These are phyloP conservation scores for Sinonovacula constricta DNA, from an alignment of 1,140 invertebrate species.

Conservation along the genomic window DNA sequence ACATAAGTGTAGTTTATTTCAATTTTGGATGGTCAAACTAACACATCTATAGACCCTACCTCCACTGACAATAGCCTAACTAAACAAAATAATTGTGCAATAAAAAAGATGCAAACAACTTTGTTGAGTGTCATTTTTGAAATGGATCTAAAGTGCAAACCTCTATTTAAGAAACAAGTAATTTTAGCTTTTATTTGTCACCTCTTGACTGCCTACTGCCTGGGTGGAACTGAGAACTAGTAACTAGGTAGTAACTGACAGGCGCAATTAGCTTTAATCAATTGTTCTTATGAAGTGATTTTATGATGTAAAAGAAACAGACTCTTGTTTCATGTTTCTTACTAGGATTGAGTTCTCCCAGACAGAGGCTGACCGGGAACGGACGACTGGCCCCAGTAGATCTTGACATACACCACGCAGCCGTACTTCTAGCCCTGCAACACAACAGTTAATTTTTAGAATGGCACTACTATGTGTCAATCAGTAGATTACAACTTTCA, in stretches of 20 bases:
- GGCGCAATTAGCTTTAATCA: background rate
- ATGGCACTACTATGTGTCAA: too few relatives aligned
- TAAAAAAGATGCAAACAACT: too few relatives aligned
- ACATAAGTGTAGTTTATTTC: too few relatives aligned
- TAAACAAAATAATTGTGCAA: too few relatives aligned
- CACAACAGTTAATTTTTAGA: too few relatives aligned
- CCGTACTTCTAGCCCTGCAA: slow-evolving; percentile 72
- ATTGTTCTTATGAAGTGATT: background rate
- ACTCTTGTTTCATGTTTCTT: too few relatives aligned
- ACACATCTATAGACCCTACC: too few relatives aligned
- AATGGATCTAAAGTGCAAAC: background rate
- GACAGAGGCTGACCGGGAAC: slow-evolving; percentile 61
- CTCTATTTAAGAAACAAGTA: background rate
- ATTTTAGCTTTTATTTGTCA: background rate
- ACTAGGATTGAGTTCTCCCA: slow-evolving; percentile 79
- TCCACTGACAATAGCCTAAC: too few relatives aligned
- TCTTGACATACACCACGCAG: slow-evolving; percentile 76
- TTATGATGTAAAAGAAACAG: slow-evolving; percentile 21
- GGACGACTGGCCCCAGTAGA: slow-evolving; percentile 73
- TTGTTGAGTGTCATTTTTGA: too few relatives aligned
- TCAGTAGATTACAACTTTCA: too few relatives aligned
- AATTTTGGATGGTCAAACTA: too few relatives aligned
- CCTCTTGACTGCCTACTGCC: background rate
- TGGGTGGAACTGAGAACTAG: background rate
- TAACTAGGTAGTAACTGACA: background rate